These are phyloP conservation scores for Miltochrista miniata DNA, from an alignment of 2,888 invertebrate species.

Conservation along the genomic window DNA sequence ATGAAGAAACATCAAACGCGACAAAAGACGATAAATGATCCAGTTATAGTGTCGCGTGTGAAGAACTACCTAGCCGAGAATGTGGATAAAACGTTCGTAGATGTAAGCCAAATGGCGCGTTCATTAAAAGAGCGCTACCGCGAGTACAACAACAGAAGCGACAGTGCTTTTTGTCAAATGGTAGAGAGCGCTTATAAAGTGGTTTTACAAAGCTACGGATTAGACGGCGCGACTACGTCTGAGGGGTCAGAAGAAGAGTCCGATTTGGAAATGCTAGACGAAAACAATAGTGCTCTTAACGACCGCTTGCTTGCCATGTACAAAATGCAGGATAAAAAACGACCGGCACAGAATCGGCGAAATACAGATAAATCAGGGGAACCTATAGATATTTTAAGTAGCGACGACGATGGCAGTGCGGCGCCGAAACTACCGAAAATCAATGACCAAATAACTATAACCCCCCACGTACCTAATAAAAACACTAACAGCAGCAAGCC, in stretches of 20 bases:
- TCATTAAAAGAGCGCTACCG: conserved; percentile 87
- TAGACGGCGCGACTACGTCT: conserved; percentile 83
- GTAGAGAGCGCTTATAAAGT: conserved; percentile 91
- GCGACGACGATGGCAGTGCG: conserved; percentile 69
- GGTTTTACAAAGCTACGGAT: conserved; percentile 87
- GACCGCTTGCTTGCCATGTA: conserved; percentile 80
- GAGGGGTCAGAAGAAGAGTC: conserved; percentile 85
- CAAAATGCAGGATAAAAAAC: conserved; percentile 79
- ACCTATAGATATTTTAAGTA: conserved; percentile 75
- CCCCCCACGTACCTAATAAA: conserved; percentile 68
- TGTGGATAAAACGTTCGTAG: conserved; percentile 90
- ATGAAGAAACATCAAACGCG: conserved; percentile 81
- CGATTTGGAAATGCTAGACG: conserved; percentile 90
- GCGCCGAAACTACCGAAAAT: conserved; percentile 78
- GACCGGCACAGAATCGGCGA: conserved; percentile 62
- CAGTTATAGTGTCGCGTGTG: conserved; percentile 84
- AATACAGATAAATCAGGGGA: conserved; percentile 71
- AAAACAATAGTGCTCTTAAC: conserved; percentile 89
- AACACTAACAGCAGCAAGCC: conserved; percentile 54
- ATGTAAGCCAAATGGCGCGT: conserved; percentile 93
- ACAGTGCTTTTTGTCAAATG: conserved; percentile 89
- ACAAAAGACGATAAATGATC: conserved; percentile 79
- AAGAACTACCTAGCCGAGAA: conserved; percentile 92
- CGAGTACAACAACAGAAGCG: conserved; percentile 92
- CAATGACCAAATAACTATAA: conserved; percentile 77